These are phyloP conservation scores for Drosophila macrospina DNA, from an alignment of 2,888 invertebrate species.

Conservation along the genomic window DNA sequence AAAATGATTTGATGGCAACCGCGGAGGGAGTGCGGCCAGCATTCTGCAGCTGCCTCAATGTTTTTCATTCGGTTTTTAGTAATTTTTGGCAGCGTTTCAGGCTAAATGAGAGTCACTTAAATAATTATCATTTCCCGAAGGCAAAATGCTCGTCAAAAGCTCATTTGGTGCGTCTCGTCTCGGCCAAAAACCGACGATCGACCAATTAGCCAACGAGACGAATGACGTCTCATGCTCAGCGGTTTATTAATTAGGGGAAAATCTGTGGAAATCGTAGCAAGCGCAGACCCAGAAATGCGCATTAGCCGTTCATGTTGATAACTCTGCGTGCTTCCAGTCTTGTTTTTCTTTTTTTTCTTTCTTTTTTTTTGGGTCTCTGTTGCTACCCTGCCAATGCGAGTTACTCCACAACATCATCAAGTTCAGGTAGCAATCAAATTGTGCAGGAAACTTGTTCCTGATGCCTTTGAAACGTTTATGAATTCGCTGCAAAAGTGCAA, in stretches of 20 bases:
- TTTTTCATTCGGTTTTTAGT: slow-evolving; percentile 1
- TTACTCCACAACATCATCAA: background rate
- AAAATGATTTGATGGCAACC: slow-evolving; percentile 41
- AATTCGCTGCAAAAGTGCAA: too few species aligned
- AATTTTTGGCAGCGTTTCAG: slow-evolving; percentile 53
- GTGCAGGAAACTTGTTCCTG: background rate
- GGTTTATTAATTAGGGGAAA: slow-evolving; percentile 75
- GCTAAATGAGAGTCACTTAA: slow-evolving; percentile 73
- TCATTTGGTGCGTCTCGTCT: slow-evolving; percentile 60
- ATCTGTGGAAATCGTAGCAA: slow-evolving; percentile 62
- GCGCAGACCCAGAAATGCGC: slow-evolving; percentile 46
- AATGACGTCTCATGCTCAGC: slow-evolving; percentile 52
- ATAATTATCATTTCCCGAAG: slow-evolving; percentile 77
- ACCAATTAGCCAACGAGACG: slow-evolving; percentile 73
- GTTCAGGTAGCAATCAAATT: background rate
- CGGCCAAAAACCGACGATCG: slow-evolving; percentile 62
- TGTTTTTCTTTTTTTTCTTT: too few species aligned
- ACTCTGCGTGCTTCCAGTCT: slow-evolving; percentile 70
- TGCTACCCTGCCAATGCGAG: slow-evolving; percentile 6
- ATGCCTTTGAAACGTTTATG: background rate
- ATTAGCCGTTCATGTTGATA: slow-evolving; percentile 74
- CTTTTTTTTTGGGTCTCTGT: slow-evolving; percentile 25
- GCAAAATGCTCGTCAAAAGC: slow-evolving; percentile 76
- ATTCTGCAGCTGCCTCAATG: slow-evolving; percentile 42
- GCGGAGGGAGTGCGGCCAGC: slow-evolving; percentile 9